A percentile compares a stretch with the other conserved stretches of the same genome.
Conservation (phyloP, 2,113 vertebrate genomes). For the Burhinus bistriatus region DNA sequence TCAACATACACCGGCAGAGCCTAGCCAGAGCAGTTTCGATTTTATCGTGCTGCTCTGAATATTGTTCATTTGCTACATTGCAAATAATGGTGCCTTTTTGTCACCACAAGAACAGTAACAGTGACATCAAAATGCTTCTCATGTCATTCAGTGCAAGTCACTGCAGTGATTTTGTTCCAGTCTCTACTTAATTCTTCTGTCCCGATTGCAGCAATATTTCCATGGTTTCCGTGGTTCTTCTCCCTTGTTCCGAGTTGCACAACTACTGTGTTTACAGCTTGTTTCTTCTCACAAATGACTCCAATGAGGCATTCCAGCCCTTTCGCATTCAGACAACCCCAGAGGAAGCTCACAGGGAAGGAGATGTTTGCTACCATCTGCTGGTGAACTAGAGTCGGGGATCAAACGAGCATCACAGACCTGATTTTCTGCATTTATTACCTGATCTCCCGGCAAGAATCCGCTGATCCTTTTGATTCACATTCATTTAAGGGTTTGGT, state of each 20-base stretch:
- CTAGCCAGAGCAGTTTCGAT: background rate
- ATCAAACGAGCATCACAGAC: background rate
- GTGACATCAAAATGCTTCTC: constrained; percentile 1
- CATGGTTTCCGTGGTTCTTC: background rate
- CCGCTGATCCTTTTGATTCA: background rate
- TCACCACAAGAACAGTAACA: constrained; percentile 12
- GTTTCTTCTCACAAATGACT: background rate
- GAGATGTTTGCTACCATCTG: constrained; percentile 54
- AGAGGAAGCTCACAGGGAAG: background rate
- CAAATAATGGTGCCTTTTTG: constrained; percentile 53
- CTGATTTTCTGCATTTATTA: background rate
- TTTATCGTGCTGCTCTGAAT: background rate
- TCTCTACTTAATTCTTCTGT: background rate
- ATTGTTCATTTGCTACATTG: background rate
- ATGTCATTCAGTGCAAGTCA: background rate
- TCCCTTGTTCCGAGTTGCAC: constrained; percentile 8
- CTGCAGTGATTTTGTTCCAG: background rate
- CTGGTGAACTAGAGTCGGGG: background rate
- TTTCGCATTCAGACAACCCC: background rate
- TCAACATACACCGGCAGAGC: background rate
- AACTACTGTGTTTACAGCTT: constrained; percentile 41
- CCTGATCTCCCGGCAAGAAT: background rate
- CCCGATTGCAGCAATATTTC: constrained; percentile 7
- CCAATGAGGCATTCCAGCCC: background rate
- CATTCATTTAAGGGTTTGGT: background rate